Evolutionary conservation across 2,113 vertebrate genomes (phyloP).

Genomic region (Seriola quinqueradiata): DNA sequence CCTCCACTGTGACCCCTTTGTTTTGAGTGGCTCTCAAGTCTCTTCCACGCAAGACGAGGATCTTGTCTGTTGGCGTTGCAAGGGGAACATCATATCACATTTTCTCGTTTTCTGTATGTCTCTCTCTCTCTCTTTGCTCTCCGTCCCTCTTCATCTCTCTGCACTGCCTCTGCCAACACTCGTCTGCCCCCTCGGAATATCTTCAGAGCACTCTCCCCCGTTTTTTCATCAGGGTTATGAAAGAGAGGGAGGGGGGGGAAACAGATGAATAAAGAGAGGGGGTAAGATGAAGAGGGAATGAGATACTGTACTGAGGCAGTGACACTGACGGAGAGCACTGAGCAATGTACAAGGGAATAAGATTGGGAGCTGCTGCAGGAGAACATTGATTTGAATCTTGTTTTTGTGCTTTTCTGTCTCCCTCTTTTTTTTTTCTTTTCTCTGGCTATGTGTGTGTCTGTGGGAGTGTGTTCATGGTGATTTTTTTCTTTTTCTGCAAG

Average conservation of each 20-base stretch:
- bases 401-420: constrained; percentile 54
- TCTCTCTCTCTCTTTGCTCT: constrained; percentile 44
- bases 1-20: constrained; percentile 51
- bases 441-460: constrained; percentile 12
- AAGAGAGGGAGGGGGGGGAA: constrained; percentile 42
- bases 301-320: constrained; percentile 73
- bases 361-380: constrained; percentile 67
- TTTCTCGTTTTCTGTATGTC: constrained; percentile 43
- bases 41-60: constrained; percentile 63
- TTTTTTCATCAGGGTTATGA: constrained; percentile 78
- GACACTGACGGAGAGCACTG: constrained; percentile 75
- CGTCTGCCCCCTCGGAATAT: constrained; percentile 68
- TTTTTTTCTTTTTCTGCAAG: constrained; percentile 48
- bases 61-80: constrained; percentile 65
- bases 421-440: not conserved
- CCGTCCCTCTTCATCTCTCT: constrained; percentile 65
- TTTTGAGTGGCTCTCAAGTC: constrained; percentile 64
- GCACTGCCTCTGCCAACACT: constrained; percentile 61
- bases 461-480: constrained; percentile 17
- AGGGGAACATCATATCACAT: constrained; percentile 57
- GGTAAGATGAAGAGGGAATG: constrained; percentile 76
- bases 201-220: constrained; percentile 55
- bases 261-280: constrained; percentile 75
- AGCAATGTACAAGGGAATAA: constrained; percentile 69
- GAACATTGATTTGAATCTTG: constrained; percentile 75